Conservation (phyloP, 2,113 vertebrate genomes). For the Oriolus oriolus region DNA sequence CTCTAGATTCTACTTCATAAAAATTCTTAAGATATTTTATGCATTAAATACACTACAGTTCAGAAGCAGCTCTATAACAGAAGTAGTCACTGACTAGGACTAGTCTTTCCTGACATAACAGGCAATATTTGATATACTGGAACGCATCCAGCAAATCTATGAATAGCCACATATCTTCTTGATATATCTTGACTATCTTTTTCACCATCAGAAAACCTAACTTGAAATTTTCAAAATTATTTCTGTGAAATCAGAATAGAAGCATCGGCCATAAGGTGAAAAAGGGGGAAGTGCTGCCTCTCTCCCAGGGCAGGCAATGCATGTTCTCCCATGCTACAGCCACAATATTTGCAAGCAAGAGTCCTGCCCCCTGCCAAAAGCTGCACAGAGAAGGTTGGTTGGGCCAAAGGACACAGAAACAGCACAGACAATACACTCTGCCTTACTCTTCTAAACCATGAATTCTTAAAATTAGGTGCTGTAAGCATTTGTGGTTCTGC, state of each 20-base stretch:
- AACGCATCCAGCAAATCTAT: not conserved
- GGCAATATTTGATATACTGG: not conserved
- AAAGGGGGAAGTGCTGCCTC: not conserved
- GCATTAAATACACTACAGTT: not conserved
- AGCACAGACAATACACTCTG: not conserved
- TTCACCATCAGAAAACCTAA: not conserved
- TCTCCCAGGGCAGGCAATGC: not conserved
- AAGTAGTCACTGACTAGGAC: not conserved
- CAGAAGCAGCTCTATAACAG: not conserved
- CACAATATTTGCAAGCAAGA: not conserved
- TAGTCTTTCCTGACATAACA: not conserved
- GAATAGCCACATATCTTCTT: not conserved
- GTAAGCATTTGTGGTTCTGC: not conserved
- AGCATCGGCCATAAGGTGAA: not conserved
- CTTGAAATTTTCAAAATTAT: not conserved
- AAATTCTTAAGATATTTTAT: not conserved
- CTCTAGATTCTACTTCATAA: not conserved
- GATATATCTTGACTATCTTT: not conserved
- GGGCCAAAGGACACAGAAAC: not conserved
- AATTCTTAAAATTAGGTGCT: not conserved
- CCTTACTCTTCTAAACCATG: not conserved
- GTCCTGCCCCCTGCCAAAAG: not conserved
- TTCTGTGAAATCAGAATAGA: not conserved
- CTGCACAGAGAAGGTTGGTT: not conserved
- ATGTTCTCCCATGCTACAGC: not conserved